phyloP scores from a whole-genome alignment of 2,888 invertebrate genomes.

The Spodoptera littoralis region DNA sequence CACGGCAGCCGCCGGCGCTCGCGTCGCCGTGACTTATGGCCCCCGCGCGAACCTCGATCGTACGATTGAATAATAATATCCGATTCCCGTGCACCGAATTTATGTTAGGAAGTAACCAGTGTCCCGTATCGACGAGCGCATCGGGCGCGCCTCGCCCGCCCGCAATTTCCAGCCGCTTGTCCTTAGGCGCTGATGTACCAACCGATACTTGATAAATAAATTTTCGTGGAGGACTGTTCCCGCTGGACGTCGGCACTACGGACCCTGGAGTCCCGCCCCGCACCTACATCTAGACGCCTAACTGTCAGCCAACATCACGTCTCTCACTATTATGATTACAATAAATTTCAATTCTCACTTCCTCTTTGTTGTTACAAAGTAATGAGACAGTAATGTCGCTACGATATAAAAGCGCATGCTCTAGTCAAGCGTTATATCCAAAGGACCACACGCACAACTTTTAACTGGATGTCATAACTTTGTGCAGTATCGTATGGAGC shows the following conservation, averaged over 20 bases:
- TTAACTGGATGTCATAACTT: slow-evolving; percentile 33
- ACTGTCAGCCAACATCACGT: slow-evolving; percentile 76
- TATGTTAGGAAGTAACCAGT: slow-evolving; percentile 87
- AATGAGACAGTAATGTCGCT: slow-evolving; percentile 22
- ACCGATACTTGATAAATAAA: slow-evolving; percentile 82
- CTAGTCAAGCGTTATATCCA: slow-evolving; percentile 17
- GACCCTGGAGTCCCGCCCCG: slow-evolving; percentile 62
- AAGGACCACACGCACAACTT: slow-evolving; percentile 49
- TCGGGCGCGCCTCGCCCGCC: slow-evolving; percentile 75
- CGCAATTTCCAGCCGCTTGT: slow-evolving; percentile 77
- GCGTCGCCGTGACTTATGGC: slow-evolving; percentile 88
- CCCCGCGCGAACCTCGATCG: slow-evolving; percentile 87
- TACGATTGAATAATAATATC: slow-evolving; percentile 89
- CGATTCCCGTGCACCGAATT: slow-evolving; percentile 87
- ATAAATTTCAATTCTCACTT: slow-evolving; percentile 73
- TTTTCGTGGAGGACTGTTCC: slow-evolving; percentile 64
- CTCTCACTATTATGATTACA: slow-evolving; percentile 70
- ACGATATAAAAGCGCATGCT: slow-evolving; percentile 25
- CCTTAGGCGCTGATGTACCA: slow-evolving; percentile 76
- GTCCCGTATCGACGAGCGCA: slow-evolving; percentile 82
- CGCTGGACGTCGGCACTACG: slow-evolving; percentile 70
- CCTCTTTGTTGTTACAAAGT: slow-evolving; percentile 39
- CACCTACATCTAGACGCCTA: slow-evolving; percentile 57
- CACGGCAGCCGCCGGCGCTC: slow-evolving; percentile 87
- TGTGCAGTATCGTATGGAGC: slow-evolving; percentile 9